These are phyloP conservation scores for Seriola dumerili DNA, from an alignment of 2,113 vertebrate genomes.

Conservation along the genomic window DNA sequence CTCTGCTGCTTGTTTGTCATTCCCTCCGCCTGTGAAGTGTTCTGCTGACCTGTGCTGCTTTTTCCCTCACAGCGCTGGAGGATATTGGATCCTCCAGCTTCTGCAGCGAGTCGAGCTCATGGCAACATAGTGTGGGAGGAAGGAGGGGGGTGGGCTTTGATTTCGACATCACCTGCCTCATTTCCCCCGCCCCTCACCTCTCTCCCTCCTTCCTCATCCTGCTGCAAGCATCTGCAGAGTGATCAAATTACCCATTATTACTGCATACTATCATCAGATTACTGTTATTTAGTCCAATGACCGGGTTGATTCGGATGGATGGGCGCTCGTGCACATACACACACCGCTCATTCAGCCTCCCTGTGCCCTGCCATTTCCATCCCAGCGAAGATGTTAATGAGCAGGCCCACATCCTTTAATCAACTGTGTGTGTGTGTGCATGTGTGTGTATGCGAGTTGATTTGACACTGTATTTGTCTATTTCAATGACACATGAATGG, in stretches of 20 bases:
- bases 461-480: no score
- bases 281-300: slow-evolving; percentile 64
- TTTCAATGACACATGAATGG: no score
- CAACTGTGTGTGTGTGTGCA: neutral
- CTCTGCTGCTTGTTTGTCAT: slow-evolving; percentile 29
- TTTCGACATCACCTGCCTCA: slow-evolving; percentile 59
- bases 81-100: slow-evolving; percentile 51
- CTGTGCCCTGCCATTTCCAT: slow-evolving; percentile 2
- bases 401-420: neutral
- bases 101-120: slow-evolving; percentile 54
- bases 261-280: slow-evolving; percentile 52
- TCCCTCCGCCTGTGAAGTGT: slow-evolving; percentile 18
- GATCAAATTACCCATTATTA: slow-evolving; percentile 74
- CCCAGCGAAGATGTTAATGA: slow-evolving; percentile 13
- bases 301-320: slow-evolving; percentile 8
- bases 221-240: slow-evolving; percentile 55
- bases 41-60: slow-evolving; percentile 72
- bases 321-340: neutral
- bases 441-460: neutral
- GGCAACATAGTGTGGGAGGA: neutral
- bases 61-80: slow-evolving; percentile 1
- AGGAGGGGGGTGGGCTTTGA: neutral
- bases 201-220: neutral
- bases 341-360: slow-evolving; percentile 22
- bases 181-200: neutral